phyloP scores from a whole-genome alignment of 2,113 vertebrate species.

The Brachypodius melanocephalos region DNA sequence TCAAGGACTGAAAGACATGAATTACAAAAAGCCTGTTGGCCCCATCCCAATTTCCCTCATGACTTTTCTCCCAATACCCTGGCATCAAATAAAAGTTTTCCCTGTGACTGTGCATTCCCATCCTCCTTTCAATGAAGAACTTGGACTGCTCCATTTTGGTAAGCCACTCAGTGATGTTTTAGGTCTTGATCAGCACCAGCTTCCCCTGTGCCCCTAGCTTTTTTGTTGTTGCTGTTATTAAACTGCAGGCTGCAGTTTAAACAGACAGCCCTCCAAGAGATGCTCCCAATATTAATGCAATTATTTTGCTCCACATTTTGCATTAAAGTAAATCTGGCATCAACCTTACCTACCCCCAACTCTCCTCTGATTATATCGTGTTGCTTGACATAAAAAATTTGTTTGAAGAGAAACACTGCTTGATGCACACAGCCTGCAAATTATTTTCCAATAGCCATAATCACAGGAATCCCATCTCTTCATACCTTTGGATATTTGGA shows the following conservation, averaged over 20 bases:
- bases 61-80: background rate
- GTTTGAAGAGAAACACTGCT: background rate
- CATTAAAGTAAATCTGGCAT: background rate
- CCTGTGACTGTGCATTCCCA: background rate
- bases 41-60: background rate
- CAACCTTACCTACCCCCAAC: background rate
- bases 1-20: background rate
- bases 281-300: background rate
- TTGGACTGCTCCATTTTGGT: background rate
- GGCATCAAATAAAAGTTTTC: background rate
- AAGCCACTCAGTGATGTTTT: fast-evolving
- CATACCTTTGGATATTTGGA: background rate
- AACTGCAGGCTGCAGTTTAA: background rate
- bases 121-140: background rate
- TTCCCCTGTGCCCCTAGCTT: fast-evolving
- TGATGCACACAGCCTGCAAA: background rate
- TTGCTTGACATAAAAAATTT: background rate
- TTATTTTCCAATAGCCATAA: background rate
- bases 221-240: background rate
- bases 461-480: background rate
- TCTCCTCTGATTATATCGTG: background rate
- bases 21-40: background rate
- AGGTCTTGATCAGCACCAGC: fast-evolving
- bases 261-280: background rate
- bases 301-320: background rate